Percentiles rank a stretch among this genome's conserved stretches.
phyloP scores from a whole-genome alignment of 2,888 invertebrate genomes.

The Melanchra persicariae region DNA sequence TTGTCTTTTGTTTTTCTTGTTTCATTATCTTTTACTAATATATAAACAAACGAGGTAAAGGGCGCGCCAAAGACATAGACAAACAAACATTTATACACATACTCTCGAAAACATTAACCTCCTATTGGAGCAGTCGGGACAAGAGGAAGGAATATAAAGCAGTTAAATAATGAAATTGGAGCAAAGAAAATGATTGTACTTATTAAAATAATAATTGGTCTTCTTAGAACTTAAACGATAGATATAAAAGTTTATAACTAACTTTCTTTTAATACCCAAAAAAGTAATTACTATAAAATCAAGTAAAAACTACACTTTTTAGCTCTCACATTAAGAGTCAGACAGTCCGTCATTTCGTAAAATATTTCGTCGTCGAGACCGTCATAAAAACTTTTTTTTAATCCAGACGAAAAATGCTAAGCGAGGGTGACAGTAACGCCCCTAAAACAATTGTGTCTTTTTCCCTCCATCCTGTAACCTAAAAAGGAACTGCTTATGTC shows the following conservation, averaged over 20 bases:
- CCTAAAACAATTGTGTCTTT: conserved; percentile 53
- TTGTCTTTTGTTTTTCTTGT: too few species aligned
- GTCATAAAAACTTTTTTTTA: conserved; percentile 46
- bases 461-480: conserved; percentile 31
- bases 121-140: too few species aligned
- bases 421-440: conserved; percentile 25
- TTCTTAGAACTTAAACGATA: not conserved
- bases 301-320: conserved; percentile 2
- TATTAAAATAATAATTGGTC: not conserved
- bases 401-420: conserved; percentile 42
- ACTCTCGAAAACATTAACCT: too few species aligned
- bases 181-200: not conserved
- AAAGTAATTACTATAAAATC: not conserved
- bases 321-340: not conserved
- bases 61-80: too few species aligned
- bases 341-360: conserved; percentile 14
- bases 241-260: not conserved
- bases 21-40: too few species aligned
- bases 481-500: conserved; percentile 55
- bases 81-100: too few species aligned
- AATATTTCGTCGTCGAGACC: conserved; percentile 30
- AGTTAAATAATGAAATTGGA: not conserved
- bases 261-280: not conserved
- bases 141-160: not conserved
- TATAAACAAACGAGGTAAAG: too few species aligned